Percentiles rank a stretch among this genome's conserved stretches.
These are phyloP conservation scores for Lepisosteus oculatus DNA, from an alignment of 2,113 vertebrate genomes.

Conservation along the genomic window DNA sequence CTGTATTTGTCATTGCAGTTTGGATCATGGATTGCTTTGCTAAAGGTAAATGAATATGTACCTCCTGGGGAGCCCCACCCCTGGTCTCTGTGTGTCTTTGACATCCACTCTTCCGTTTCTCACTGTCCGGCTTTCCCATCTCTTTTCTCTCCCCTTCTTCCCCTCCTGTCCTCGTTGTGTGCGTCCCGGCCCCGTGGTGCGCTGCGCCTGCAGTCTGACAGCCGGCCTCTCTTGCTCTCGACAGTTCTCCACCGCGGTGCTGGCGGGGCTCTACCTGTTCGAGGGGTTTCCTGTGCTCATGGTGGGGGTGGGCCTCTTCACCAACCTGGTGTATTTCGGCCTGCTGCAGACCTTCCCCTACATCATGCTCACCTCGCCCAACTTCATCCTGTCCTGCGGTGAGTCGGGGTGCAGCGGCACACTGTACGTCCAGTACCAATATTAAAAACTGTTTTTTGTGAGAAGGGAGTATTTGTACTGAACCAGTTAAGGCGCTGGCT, in stretches of 20 bases:
- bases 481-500: no score
- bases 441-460: no score
- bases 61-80: not conserved
- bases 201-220: no score
- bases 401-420: conserved; percentile 31
- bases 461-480: no score
- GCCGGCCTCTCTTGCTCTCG: not conserved
- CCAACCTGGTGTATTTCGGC: conserved; percentile 92
- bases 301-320: conserved; percentile 89
- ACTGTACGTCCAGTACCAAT: no score
- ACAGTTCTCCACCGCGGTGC: conserved; percentile 89
- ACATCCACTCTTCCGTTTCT: no score
- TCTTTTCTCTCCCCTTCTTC: not conserved
- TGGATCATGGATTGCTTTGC: no score
- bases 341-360: conserved; percentile 91
- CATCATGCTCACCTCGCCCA: conserved; percentile 90
- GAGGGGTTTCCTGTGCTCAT: conserved; percentile 82
- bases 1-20: no score
- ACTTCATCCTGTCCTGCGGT: conserved; percentile 95
- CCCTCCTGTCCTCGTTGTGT: not conserved
- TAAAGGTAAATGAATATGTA: no score
- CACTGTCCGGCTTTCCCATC: not conserved
- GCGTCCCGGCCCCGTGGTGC: no score
- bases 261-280: conserved; percentile 83
- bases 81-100: not conserved